Evolutionary conservation across 2,888 invertebrate species (phyloP), one percentile per base, ranked within the genome.

Genomic region (Ormyrus nitidulus): DNA sequence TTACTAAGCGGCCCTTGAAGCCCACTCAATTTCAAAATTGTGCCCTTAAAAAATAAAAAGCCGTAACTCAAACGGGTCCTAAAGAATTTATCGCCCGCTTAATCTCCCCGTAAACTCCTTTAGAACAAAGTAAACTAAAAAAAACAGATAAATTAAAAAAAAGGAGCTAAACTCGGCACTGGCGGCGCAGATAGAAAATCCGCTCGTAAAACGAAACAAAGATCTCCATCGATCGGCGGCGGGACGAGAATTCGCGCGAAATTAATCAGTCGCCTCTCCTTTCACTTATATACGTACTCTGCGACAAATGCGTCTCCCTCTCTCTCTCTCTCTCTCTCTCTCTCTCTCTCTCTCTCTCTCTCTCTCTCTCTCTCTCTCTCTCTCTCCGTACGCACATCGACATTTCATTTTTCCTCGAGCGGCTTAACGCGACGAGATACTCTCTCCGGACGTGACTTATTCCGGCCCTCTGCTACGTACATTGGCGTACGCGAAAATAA

Each of bases 401-500:
- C 46, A 61, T 71, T 71, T 71, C 61, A 61, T 71, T 61, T 61
- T 71, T 61, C 53, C 53, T 19, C 11, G 9, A 13, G 8, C 49
- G n/a, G 6, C 62, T 11, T 6, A 48, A 48, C 46, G 61, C 59
- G 53, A n/a, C 66, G 66, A 59, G 61, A 71, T 34, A 62, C 74
- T 19, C 56, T 19, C 19, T 11, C 11, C 46, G 64, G 46, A 75
- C 79, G 79, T 79, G 79, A 79, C 79, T 79, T 74, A 74, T 64
- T 68, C 62, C 71, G 56, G 46, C 10, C 46, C 65, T 11, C 56
- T 48, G 10, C 48, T 44, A 19, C 51, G 48, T 51, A 58, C 74
- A 58, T 54, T 8, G 69, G 70, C 58, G 19, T 6, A 70, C 70
- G 49, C 77, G 68, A 51, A 81, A 83, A 83, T 82, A 81, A 82